Evolutionary conservation across 2,113 vertebrate genomes (phyloP), one percentile per base, ranked within the genome.

Genomic region (Aspidoscelis tigris): DNA sequence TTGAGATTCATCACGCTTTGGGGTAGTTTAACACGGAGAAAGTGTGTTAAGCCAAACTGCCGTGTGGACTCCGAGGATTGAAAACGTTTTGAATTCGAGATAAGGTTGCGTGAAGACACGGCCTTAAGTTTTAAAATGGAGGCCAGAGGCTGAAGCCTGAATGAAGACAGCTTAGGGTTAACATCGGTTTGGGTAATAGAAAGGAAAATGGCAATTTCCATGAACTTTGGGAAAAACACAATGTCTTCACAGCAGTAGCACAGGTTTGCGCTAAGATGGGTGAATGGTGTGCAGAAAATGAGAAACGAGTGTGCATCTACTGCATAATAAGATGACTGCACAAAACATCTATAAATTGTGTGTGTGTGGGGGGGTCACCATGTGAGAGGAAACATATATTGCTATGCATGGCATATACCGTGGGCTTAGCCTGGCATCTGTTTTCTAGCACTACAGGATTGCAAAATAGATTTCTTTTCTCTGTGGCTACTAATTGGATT

Each of bases 401-500:
- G 20, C 78, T 72, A 33, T 53, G 12, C 43, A 73, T 84, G 68
- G 72, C 55, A 71, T 73, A 65, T 65, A 24, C 39, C 83, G 16
- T 33, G 50, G 11, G 0, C 44, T 8, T 88, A 44, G 89, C 39
- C 26, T 44, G 21, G 44, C 80, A 16, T 73, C 73, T 2, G 18
- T 5, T 53, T 44, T 7, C 78, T 78, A 80, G 68, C 26, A 75
- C 64, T 82, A 80, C 77, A 85, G 74, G 24, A 65, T 53, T 53
- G 53, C 69, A 53, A 73, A 68, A 70, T 39, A 79, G 50, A 33
- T 12, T 18, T 61, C 11, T 83, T 87, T 41, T 44, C 77, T 85
- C 43, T 81, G 55, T 22, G 53, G 58, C 39, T 88, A 75, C n/a
- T 80, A 84, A 55, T 21, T 76, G 80, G 47, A 85, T 85, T 84